Conservation (phyloP, 1,140 invertebrate species). For the Apis cerana region DNA sequence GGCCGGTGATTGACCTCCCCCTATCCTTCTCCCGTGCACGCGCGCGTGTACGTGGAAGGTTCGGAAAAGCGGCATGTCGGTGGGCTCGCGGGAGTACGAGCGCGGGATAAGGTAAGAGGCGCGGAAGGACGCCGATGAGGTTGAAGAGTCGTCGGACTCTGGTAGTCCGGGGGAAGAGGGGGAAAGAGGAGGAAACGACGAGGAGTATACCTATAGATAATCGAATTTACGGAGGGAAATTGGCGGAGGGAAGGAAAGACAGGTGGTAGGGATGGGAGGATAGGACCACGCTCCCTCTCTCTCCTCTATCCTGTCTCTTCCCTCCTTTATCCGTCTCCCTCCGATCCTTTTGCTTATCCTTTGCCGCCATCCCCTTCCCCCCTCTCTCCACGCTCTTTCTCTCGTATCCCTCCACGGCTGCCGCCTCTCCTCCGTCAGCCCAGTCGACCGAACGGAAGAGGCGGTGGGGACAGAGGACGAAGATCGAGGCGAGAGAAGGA, state of each 20-base stretch:
- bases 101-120: slow-evolving; percentile 11
- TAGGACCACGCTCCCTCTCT: slow-evolving; percentile 25
- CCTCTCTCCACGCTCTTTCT: slow-evolving; percentile 9
- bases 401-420: neutral
- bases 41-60: slow-evolving; percentile 27
- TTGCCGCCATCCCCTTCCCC: slow-evolving; percentile 8
- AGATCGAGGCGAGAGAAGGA: slow-evolving; percentile 47
- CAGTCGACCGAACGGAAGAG: slow-evolving; percentile 54
- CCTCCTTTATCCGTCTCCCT: neutral
- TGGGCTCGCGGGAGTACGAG: slow-evolving; percentile 18
- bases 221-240: slow-evolving; percentile 79
- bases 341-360: slow-evolving; percentile 31
- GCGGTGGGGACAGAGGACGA: slow-evolving; percentile 35
- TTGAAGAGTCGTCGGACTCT: slow-evolving; percentile 29
- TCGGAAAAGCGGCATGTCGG: slow-evolving; percentile 50
- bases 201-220: slow-evolving; percentile 76
- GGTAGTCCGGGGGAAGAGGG: neutral
- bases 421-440: slow-evolving; percentile 51
- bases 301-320: slow-evolving; percentile 5
- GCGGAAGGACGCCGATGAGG: slow-evolving; percentile 34
- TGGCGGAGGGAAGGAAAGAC: slow-evolving; percentile 62
- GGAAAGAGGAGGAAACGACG: slow-evolving; percentile 12
- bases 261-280: slow-evolving; percentile 55
- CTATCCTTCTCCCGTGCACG: neutral
- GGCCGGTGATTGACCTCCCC: slow-evolving; percentile 57